Percentiles rank a stretch among this genome's conserved stretches.
These are phyloP conservation scores for Nicator chloris DNA, from an alignment of 2,113 vertebrate species.

Conservation along the genomic window DNA sequence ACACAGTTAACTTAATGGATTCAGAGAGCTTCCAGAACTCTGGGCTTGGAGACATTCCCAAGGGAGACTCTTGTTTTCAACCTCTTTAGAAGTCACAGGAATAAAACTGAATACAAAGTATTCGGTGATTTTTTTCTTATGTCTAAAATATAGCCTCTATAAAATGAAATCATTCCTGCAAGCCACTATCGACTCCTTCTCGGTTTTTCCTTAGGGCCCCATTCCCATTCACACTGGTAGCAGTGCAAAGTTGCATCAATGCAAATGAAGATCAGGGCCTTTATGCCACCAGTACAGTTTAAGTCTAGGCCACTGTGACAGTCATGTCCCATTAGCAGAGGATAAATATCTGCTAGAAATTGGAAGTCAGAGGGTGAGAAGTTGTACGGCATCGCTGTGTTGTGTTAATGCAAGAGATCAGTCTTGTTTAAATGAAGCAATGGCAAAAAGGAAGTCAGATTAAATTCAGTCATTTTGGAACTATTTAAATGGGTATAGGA, in stretches of 20 bases:
- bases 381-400: background rate
- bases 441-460: background rate
- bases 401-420: background rate
- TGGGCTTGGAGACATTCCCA: background rate
- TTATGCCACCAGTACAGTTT: background rate
- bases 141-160: background rate
- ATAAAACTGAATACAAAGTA: background rate
- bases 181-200: background rate
- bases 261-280: background rate
- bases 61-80: background rate
- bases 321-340: background rate
- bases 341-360: background rate
- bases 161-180: background rate
- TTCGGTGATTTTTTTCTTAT: background rate
- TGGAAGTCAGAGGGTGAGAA: background rate
- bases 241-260: background rate
- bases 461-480: background rate
- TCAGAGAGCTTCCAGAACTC: background rate
- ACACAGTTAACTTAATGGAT: slow-evolving; percentile 4
- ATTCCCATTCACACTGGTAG: background rate
- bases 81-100: background rate
- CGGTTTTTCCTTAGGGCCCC: background rate
- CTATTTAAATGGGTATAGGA: background rate
- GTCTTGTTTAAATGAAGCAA: background rate
- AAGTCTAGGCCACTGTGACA: background rate